Percentiles rank a stretch among this genome's conserved stretches.
Conservation (phyloP, 2,888 invertebrate genomes). For the Ectemnius continuus region DNA sequence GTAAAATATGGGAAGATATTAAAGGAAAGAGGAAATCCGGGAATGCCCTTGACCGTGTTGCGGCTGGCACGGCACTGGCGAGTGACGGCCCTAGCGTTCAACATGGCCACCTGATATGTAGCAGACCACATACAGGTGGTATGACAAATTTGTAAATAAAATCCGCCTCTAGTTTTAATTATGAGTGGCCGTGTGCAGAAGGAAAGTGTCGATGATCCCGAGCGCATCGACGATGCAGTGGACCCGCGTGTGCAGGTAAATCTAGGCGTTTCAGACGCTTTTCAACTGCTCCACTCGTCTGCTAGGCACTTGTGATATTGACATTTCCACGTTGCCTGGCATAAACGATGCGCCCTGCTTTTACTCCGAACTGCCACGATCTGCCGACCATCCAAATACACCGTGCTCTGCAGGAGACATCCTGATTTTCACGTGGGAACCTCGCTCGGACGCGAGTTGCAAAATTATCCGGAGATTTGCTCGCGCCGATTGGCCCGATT, state of each 20-base stretch:
- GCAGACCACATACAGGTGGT: constrained; percentile 75
- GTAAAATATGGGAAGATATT: not conserved
- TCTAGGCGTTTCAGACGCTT: too few relatives aligned
- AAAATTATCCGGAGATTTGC: constrained; percentile 32
- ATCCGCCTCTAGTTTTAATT: constrained; percentile 64
- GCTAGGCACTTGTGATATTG: constrained; percentile 61
- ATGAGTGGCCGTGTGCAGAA: constrained; percentile 68
- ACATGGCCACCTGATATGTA: constrained; percentile 75
- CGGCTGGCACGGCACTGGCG: constrained; percentile 50
- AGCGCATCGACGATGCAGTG: constrained; percentile 82
- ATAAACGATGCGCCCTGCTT: constrained; percentile 7
- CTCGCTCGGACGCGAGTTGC: constrained; percentile 15
- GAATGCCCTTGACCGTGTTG: constrained; percentile 45
- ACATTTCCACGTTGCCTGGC: constrained; percentile 52
- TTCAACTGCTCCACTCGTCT: constrained; percentile 72
- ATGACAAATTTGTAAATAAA: constrained; percentile 71
- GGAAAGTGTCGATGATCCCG: constrained; percentile 68
- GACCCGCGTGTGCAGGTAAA: constrained; percentile 89
- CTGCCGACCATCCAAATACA: not conserved
- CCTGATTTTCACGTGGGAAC: too few relatives aligned
- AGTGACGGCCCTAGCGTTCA: constrained; percentile 58
- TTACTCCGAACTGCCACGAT: not conserved
- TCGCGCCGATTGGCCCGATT: constrained; percentile 3
- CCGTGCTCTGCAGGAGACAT: too few relatives aligned
- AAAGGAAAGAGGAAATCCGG: constrained; percentile 12